phyloP scores from a whole-genome alignment of 2,888 invertebrate species.

The Amorpha juglandis region DNA sequence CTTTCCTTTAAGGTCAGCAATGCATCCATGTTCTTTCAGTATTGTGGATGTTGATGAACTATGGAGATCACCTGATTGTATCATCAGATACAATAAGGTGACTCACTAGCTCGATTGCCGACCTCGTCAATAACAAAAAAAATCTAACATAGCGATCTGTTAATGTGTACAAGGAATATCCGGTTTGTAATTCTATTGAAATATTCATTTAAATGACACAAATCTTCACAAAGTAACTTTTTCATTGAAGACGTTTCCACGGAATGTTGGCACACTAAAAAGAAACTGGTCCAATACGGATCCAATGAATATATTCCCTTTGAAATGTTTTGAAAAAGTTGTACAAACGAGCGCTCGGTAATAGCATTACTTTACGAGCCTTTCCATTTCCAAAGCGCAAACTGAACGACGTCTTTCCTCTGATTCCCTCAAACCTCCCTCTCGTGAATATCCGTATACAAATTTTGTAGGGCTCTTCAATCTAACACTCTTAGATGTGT shows the following conservation, averaged over 20 bases:
- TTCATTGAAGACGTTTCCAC: not conserved
- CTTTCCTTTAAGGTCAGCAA: no score
- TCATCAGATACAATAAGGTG: no score
- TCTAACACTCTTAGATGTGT: conserved; percentile 18
- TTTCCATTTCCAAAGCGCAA: conserved; percentile 44
- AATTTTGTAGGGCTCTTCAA: conserved; percentile 32
- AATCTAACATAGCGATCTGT: not conserved
- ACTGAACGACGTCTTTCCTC: conserved; percentile 20
- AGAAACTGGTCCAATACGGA: not conserved
- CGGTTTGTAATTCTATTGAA: no score
- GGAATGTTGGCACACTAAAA: not conserved
- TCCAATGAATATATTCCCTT: conserved; percentile 20
- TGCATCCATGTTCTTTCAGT: no score
- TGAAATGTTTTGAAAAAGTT: conserved; percentile 23
- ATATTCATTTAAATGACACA: conserved; percentile 13
- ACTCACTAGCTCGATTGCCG: no score
- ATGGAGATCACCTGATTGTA: no score
- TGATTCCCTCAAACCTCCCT: conserved; percentile 19
- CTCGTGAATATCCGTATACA: conserved; percentile 35
- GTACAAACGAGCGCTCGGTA: conserved; percentile 31
- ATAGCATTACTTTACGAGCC: conserved; percentile 39
- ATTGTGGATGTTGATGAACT: no score
- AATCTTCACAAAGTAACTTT: not conserved
- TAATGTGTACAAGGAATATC: no score
- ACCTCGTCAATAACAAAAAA: no score